Evolutionary conservation across 2,888 invertebrate genomes (phyloP).

Genomic region (Ganaspis brasiliensis): DNA sequence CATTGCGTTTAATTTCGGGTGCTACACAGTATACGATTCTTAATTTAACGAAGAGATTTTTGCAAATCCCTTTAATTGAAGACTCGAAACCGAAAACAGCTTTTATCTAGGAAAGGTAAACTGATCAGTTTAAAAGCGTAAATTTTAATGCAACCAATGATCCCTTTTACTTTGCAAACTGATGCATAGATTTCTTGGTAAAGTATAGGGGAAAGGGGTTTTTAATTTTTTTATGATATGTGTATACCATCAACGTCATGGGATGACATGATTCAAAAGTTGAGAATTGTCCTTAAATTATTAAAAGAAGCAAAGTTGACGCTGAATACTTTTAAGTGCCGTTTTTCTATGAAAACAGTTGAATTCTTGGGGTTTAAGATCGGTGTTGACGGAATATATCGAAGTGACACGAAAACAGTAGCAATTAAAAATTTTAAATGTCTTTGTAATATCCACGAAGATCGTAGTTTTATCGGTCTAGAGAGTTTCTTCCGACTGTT

Average conservation of each 20-base stretch:
- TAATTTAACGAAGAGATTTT: slow-evolving; percentile 47
- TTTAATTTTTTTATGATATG: slow-evolving; percentile 68
- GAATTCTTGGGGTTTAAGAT: no score
- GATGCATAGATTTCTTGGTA: no score
- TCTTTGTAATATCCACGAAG: no score
- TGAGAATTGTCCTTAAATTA: slow-evolving; percentile 58
- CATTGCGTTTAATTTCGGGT: slow-evolving; percentile 50
- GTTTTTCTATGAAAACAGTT: background rate
- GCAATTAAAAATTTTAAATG: no score
- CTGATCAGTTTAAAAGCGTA: slow-evolving; percentile 65
- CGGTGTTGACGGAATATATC: no score
- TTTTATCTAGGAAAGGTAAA: slow-evolving; percentile 68
- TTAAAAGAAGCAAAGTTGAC: slow-evolving; percentile 50
- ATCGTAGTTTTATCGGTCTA: no score
- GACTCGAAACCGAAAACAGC: slow-evolving; percentile 33
- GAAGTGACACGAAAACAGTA: no score
- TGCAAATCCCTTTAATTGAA: slow-evolving; percentile 42
- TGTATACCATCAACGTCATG: slow-evolving; percentile 60
- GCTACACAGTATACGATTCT: slow-evolving; percentile 50
- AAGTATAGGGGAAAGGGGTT: slow-evolving; percentile 51
- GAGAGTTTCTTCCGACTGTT: no score
- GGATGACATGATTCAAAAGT: slow-evolving; percentile 58
- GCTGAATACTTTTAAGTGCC: slow-evolving; percentile 1
- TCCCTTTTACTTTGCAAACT: no score
- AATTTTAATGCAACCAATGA: no score